These are phyloP conservation scores for Fistularia tabacaria DNA, from an alignment of 2,797 vertebrate species.

Conservation along the genomic window DNA sequence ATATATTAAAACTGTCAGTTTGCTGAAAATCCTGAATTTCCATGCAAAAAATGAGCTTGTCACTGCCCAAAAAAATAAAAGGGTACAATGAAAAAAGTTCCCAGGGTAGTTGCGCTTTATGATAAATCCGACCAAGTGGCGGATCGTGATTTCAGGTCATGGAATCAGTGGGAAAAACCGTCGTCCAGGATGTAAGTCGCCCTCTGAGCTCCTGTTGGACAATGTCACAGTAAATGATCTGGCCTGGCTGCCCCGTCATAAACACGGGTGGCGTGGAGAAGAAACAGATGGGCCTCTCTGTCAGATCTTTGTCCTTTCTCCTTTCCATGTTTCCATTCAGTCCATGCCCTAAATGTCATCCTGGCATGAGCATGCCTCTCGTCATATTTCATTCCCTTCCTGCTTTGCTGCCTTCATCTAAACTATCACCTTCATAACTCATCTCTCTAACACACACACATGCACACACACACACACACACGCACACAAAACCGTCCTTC, in stretches of 20 bases:
- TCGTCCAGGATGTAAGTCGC: slow-evolving; percentile 23
- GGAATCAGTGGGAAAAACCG: slow-evolving; percentile 21
- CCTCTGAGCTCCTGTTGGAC: slow-evolving; percentile 41
- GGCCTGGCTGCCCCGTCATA: slow-evolving; percentile 38
- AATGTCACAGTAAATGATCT: slow-evolving; percentile 44
- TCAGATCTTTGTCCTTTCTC: slow-evolving; percentile 48
- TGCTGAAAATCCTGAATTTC: too few species aligned
- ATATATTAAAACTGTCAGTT: too few species aligned
- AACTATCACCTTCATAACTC: slow-evolving; percentile 7
- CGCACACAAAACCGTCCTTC: slow-evolving; percentile 8
- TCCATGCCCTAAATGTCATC: slow-evolving; percentile 15
- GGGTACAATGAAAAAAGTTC: too few species aligned
- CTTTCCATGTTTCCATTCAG: slow-evolving; percentile 37
- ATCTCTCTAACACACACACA: slow-evolving; percentile 3
- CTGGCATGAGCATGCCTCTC: slow-evolving; percentile 26
- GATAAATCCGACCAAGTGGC: too few species aligned
- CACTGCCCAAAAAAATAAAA: too few species aligned
- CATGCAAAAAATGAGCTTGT: too few species aligned
- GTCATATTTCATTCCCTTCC: slow-evolving; percentile 17
- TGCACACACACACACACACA: slow-evolving; percentile 17
- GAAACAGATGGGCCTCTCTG: slow-evolving; percentile 69
- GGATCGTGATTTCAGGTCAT: slow-evolving; percentile 3
- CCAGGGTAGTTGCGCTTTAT: too few species aligned
- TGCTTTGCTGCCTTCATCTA: slow-evolving; percentile 8
- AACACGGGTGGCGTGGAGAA: slow-evolving; percentile 40